phyloP scores from a whole-genome alignment of 2,888 invertebrate species.

The Drosophila diplacantha region DNA sequence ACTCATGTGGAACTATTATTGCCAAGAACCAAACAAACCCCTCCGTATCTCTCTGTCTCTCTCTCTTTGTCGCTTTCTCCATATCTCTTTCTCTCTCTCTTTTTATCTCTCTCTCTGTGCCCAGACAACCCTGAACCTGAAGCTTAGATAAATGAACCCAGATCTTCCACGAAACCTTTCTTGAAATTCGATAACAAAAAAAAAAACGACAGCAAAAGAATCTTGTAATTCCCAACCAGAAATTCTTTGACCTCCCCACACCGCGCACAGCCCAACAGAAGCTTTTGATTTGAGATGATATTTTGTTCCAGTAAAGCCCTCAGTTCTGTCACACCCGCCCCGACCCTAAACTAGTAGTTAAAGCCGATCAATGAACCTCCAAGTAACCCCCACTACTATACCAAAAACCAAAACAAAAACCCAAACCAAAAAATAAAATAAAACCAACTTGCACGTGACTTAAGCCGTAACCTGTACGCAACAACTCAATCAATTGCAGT shows the following conservation, averaged over 20 bases:
- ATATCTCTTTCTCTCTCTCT: constrained; percentile 2
- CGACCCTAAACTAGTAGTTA: constrained; percentile 31
- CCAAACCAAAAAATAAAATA: constrained; percentile 7
- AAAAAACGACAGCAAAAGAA: constrained; percentile 6
- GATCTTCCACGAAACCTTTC: constrained; percentile 13
- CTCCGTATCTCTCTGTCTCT: constrained; percentile 22
- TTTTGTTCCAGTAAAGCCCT: constrained; percentile 15
- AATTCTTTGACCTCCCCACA: constrained; percentile 28
- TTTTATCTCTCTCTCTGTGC: constrained; percentile 21
- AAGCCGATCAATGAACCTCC: constrained; percentile 13
- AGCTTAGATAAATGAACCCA: constrained; percentile 10
- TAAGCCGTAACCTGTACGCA: constrained; percentile 44
- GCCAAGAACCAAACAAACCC: constrained; percentile 35
- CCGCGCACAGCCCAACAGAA: constrained; percentile 25
- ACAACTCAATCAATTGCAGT: constrained; percentile 46
- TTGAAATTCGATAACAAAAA: constrained; percentile 14
- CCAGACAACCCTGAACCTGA: constrained; percentile 29
- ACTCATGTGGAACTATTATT: constrained; percentile 37
- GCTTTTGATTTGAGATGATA: constrained; percentile 27
- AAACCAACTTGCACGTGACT: constrained; percentile 65
- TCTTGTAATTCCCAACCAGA: constrained; percentile 16
- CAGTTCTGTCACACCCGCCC: constrained; percentile 18
- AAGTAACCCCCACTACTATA: constrained; percentile 22
- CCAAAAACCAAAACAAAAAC: constrained; percentile 22
- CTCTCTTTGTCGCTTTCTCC: constrained; percentile 25